Evolutionary conservation across 2,888 invertebrate genomes (phyloP), one percentile per base, ranked within the genome.

Genomic region (Apomyelois bistriatella): DNA sequence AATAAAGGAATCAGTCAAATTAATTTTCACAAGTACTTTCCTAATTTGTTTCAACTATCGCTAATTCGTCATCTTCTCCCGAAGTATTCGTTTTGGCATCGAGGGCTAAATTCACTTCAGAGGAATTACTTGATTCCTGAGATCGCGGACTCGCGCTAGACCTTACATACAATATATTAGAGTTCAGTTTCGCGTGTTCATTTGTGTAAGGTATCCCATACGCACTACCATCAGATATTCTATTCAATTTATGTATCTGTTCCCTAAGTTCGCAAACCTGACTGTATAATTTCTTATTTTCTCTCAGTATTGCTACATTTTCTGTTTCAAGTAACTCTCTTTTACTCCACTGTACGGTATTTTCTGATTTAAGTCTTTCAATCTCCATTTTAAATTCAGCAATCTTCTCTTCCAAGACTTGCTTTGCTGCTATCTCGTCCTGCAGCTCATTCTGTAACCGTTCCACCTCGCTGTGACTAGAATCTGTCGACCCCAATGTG

Each of bases 311-410:
- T 0, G 94, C 94, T 66, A 96, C 91, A 75, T 97, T 97, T 69
- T 98, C 98, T 0, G 97, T 96, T 84, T 98, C 98, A 48, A 98
- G 78, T 5, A 97, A 90, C 81, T 98, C 98, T 3, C 98, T 89
- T 77, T 97, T 96, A 13, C 96, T 97, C 98, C 98, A 98, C 76
- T 98, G 98, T 0, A 95, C 94, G 0, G 97, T 97, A 82, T 98
- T 98, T 85, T 98, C 98, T 0, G 95, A 94, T 86, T 98, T 98
- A 10, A 98, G 87, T 64, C 94, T 91, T 76, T 98, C 98, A 63
- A 98, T 82, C 93, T 97, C 84, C 76, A 90, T 87, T 69, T 78
- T 85, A 10, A 73, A 62, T 58, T 89, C 89, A 0, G 88, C 86
- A 16, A 85, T 79, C 58, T 81, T 85, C 55, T 90, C 90, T 62